Percentiles rank a stretch among this genome's conserved stretches.
Evolutionary conservation across 2,797 vertebrate species (phyloP).

Genomic region (Sorex maritimensis): DNA sequence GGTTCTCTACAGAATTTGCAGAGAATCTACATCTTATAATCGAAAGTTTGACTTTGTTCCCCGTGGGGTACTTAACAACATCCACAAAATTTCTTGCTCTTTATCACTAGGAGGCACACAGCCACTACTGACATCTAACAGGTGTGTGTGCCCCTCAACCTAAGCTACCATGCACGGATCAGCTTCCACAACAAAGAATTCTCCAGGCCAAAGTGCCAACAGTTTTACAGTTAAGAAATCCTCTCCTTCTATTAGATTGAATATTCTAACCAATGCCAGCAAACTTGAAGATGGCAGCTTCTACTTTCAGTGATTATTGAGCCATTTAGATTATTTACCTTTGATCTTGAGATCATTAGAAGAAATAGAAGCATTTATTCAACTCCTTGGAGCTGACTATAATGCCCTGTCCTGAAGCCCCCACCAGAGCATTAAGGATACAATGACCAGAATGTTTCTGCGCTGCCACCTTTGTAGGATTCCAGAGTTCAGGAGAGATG

Average conservation of each 20-base stretch:
- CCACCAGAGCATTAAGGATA: not conserved
- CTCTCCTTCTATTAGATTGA: not conserved
- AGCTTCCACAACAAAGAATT: not conserved
- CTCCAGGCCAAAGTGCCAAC: not conserved
- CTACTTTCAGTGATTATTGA: not conserved
- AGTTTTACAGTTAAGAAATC: not conserved
- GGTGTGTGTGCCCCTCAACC: not conserved
- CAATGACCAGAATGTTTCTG: not conserved
- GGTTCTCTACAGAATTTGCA: not conserved
- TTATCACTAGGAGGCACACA: not conserved
- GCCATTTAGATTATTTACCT: not conserved
- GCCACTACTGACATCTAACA: not conserved
- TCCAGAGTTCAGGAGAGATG: not conserved
- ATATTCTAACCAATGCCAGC: not conserved
- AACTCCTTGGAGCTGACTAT: not conserved
- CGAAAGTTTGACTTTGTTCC: not conserved
- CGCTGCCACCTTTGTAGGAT: not conserved
- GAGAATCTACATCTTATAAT: not conserved
- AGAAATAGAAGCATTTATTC: constrained; percentile 46
- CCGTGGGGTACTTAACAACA: not conserved
- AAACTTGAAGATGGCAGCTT: not conserved
- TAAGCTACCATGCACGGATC: not conserved
- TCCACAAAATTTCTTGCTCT: not conserved
- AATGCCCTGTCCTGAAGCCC: not conserved
- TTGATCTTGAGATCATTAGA: constrained; percentile 14